Evolutionary conservation across 2,113 vertebrate genomes (phyloP).

Genomic region (Indicator indicator): DNA sequence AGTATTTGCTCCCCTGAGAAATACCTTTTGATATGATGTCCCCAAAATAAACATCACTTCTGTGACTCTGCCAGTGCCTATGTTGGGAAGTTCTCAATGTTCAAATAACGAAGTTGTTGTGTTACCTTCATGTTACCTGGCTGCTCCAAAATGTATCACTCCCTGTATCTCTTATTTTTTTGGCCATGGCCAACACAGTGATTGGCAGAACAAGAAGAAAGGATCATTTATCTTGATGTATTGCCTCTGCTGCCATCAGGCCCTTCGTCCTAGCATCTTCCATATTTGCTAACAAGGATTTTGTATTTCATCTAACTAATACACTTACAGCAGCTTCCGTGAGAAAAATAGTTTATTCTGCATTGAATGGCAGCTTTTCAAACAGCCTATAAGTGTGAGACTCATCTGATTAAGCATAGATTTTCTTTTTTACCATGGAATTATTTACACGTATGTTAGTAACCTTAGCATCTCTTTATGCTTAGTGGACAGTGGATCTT

Average conservation of each 20-base stretch:
- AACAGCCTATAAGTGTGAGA: neutral
- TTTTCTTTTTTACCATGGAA: neutral
- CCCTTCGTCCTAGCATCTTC: neutral
- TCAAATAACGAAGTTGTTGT: neutral
- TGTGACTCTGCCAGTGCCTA: neutral
- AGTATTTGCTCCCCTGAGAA: neutral
- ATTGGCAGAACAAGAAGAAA: constrained; percentile 12
- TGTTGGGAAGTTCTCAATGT: neutral
- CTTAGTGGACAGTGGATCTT: neutral
- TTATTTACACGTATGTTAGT: neutral
- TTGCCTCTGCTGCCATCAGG: neutral
- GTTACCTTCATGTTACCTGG: neutral
- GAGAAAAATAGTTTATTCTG: constrained; percentile 6
- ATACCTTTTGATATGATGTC: neutral
- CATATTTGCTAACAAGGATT: neutral
- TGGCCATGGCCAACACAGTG: neutral
- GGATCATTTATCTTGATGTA: neutral
- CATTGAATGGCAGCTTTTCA: neutral
- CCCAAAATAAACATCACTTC: neutral
- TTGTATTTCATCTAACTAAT: neutral
- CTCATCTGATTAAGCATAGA: neutral
- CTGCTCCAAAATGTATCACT: neutral
- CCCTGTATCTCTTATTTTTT: neutral
- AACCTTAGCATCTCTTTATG: neutral
- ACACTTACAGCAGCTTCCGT: neutral